Percentiles rank a stretch among this genome's conserved stretches.
Conservation (phyloP, 2,888 invertebrate species). For the Sepioteuthis lessoniana region DNA sequence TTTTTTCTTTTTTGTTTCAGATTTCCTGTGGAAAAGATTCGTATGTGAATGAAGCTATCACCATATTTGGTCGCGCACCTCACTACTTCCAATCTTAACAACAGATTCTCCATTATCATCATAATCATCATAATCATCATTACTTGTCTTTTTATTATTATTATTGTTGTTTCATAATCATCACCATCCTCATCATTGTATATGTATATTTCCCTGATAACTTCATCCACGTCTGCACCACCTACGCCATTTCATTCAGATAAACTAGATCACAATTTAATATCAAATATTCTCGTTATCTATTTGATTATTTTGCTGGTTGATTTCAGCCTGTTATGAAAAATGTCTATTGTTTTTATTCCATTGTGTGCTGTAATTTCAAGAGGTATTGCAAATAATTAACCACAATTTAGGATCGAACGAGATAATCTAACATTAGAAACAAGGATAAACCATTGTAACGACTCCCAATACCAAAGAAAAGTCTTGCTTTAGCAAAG, state of each 20-base stretch:
- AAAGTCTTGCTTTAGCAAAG: no score
- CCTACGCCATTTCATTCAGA: not conserved
- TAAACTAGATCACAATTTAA: not conserved
- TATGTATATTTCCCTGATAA: not conserved
- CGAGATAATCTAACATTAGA: not conserved
- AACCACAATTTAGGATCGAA: no score
- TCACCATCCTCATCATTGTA: not conserved
- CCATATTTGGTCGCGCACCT: not conserved
- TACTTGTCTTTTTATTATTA: not conserved
- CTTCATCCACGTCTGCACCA: not conserved
- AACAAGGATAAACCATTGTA: not conserved
- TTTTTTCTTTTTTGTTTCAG: not conserved
- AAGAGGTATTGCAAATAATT: no score
- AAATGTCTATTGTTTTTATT: not conserved
- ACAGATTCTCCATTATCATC: not conserved
- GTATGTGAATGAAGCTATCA: not conserved
- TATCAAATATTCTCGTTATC: not conserved
- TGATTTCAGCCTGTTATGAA: not conserved
- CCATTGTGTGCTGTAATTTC: not conserved
- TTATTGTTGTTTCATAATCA: not conserved
- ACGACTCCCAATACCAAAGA: not conserved
- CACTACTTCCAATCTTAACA: not conserved
- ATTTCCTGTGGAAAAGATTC: slow-evolving; percentile 21
- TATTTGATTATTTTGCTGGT: not conserved
- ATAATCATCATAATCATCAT: not conserved